Percentiles rank a stretch among this genome's conserved stretches.
Evolutionary conservation across 2,888 invertebrate genomes (phyloP).

Genomic region (Ptycholaimellus sp.): DNA sequence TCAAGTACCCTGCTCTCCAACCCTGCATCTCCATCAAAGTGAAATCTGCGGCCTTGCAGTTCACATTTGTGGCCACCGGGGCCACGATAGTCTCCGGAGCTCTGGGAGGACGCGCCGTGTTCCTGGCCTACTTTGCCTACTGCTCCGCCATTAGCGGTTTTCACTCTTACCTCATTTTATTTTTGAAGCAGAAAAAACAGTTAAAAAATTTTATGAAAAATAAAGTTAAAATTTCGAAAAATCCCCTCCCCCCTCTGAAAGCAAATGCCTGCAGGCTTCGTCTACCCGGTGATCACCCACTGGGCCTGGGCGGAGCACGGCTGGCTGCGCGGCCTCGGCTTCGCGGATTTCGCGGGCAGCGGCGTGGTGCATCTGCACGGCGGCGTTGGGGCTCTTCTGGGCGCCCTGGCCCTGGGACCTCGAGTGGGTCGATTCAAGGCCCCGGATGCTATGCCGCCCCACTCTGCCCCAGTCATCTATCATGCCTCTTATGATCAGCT

Average conservation of each 20-base stretch:
- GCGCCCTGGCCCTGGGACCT: constrained; percentile 25
- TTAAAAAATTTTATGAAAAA: no score
- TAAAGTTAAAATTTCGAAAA: no score
- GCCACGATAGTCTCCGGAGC: constrained; percentile 4
- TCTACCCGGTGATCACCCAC: constrained; percentile 31
- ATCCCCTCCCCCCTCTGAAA: no score
- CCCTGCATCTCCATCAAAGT: no score
- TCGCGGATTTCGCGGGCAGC: constrained; percentile 32
- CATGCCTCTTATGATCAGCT: background rate
- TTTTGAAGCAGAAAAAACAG: no score
- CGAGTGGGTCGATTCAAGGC: constrained; percentile 28
- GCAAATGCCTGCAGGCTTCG: constrained; percentile 25
- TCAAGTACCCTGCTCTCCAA: no score
- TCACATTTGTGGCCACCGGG: constrained; percentile 2
- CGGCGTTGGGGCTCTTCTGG: constrained; percentile 9
- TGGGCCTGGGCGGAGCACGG: constrained; percentile 32
- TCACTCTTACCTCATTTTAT: no score
- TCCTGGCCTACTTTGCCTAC: constrained; percentile 5
- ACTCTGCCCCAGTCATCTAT: constrained; percentile 26
- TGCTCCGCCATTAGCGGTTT: constrained; percentile 3
- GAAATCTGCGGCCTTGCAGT: no score
- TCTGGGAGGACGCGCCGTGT: constrained; percentile 4
- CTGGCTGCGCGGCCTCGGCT: constrained; percentile 27
- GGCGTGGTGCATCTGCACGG: constrained; percentile 32
- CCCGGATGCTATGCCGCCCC: constrained; percentile 17